These are phyloP conservation scores for Malthinus flaveolus DNA, from an alignment of 2,888 invertebrate genomes.

Conservation along the genomic window DNA sequence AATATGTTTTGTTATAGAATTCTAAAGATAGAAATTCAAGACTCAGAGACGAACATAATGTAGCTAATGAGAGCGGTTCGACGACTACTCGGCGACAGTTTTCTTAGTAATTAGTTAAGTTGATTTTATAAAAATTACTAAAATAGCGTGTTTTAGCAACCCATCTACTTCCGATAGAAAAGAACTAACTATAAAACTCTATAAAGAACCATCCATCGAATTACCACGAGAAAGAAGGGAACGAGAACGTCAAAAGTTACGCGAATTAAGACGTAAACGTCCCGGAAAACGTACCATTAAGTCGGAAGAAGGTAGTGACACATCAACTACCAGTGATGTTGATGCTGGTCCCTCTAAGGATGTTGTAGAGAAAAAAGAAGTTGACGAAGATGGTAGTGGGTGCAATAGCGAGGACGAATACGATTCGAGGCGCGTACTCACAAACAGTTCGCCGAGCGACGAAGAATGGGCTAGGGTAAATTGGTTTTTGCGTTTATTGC, in stretches of 20 bases:
- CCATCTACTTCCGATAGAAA: conserved; percentile 45
- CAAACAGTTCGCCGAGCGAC: conserved; percentile 42
- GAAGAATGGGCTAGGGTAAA: conserved; percentile 53
- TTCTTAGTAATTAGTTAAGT: conserved; percentile 26
- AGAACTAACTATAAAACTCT: conserved; percentile 48
- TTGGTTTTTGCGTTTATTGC: not conserved
- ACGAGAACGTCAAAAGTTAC: conserved; percentile 34
- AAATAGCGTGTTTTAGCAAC: conserved; percentile 25
- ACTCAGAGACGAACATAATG: conserved; percentile 47
- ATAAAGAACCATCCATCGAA: conserved; percentile 46
- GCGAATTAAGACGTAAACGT: conserved; percentile 31
- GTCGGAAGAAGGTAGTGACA: conserved; percentile 39
- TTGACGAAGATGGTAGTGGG: conserved; percentile 52
- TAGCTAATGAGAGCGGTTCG: conserved; percentile 31
- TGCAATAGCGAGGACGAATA: conserved; percentile 56
- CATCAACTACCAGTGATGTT: conserved; percentile 32
- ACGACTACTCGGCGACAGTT: conserved; percentile 33
- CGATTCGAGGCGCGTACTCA: conserved; percentile 32
- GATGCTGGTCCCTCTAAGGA: conserved; percentile 41
- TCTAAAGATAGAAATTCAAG: conserved; percentile 46
- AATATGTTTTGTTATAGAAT: conserved; percentile 36
- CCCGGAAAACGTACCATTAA: conserved; percentile 46
- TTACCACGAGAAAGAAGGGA: conserved; percentile 44
- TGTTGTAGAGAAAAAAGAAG: conserved; percentile 39
- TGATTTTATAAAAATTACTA: conserved; percentile 8